These are phyloP conservation scores for Odontocolon sp. DNA, from an alignment of 2,888 invertebrate genomes.

Conservation along the genomic window DNA sequence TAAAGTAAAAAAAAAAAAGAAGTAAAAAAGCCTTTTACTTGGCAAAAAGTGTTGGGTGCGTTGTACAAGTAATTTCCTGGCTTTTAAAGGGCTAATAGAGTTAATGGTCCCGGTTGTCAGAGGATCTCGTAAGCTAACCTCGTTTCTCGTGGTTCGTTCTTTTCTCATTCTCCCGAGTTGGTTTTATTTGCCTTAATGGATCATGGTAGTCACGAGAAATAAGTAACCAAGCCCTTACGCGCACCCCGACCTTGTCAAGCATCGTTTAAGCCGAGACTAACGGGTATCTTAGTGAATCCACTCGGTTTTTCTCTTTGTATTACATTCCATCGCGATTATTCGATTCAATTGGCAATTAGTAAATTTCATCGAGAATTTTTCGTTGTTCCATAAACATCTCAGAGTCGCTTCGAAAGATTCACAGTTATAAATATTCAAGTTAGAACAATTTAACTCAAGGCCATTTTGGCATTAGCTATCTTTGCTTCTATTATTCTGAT, in stretches of 20 bases:
- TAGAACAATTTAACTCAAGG: neutral
- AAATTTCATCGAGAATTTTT: slow-evolving; percentile 35
- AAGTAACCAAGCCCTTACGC: slow-evolving; percentile 21
- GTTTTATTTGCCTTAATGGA: slow-evolving; percentile 24
- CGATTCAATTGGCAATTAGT: slow-evolving; percentile 38
- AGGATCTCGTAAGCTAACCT: slow-evolving; percentile 44
- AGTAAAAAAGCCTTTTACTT: slow-evolving; percentile 18
- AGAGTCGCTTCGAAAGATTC: slow-evolving; percentile 3
- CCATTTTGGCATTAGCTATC: neutral
- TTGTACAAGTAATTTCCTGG: slow-evolving; percentile 38
- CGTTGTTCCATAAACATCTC: neutral
- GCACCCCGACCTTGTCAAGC: slow-evolving; percentile 17
- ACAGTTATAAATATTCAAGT: neutral
- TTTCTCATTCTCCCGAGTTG: neutral
- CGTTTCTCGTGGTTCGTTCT: slow-evolving; percentile 22
- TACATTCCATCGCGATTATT: slow-evolving; percentile 15
- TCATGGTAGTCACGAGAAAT: slow-evolving; percentile 14
- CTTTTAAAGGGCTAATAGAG: slow-evolving; percentile 49
- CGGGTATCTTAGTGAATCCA: neutral
- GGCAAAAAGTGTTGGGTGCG: slow-evolving; percentile 3
- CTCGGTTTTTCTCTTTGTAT: slow-evolving; percentile 6
- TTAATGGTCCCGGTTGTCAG: slow-evolving; percentile 28
- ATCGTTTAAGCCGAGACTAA: neutral
- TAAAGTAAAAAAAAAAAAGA: slow-evolving; percentile 21
- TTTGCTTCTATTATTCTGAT: neutral